phyloP scores from a whole-genome alignment of 35 echinoderm and acorn worm genomes.

The Strongylocentrotus purpuratus region DNA sequence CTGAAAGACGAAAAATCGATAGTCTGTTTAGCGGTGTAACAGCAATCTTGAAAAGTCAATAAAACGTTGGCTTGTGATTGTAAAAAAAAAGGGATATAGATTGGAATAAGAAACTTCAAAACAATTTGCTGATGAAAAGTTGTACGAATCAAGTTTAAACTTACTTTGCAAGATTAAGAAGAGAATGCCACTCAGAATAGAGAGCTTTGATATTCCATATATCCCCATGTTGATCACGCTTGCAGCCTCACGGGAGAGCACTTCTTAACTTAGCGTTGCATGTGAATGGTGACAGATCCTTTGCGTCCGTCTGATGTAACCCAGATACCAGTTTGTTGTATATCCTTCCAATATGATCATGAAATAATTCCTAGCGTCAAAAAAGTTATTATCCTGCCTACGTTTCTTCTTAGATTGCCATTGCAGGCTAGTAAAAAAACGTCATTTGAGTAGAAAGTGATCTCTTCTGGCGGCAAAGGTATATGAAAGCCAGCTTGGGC shows the following conservation, averaged over 20 bases:
- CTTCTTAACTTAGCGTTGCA: not conserved
- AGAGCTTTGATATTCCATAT: conserved; percentile 4
- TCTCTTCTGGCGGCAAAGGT: not conserved
- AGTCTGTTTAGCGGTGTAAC: not conserved
- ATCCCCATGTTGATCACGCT: not conserved
- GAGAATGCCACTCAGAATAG: not conserved
- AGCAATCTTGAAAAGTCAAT: not conserved
- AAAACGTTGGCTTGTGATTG: not conserved
- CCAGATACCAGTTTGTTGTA: not conserved
- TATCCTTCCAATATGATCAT: not conserved
- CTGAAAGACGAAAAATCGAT: not conserved
- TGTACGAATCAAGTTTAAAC: not conserved
- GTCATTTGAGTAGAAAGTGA: not conserved
- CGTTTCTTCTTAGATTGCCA: not conserved
- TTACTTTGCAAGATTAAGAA: not conserved
- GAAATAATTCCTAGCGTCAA: not conserved
- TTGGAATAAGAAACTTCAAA: too few species aligned
- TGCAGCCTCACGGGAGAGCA: not conserved
- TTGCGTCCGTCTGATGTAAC: not conserved
- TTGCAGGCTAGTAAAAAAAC: not conserved
- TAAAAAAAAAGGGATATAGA: too few species aligned
- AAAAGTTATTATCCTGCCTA: not conserved
- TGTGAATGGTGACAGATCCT: not conserved
- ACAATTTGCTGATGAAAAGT: not conserved
- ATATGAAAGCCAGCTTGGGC: not conserved